phyloP scores from a whole-genome alignment of 2,888 invertebrate species.

The Pseudoips prasinana region DNA sequence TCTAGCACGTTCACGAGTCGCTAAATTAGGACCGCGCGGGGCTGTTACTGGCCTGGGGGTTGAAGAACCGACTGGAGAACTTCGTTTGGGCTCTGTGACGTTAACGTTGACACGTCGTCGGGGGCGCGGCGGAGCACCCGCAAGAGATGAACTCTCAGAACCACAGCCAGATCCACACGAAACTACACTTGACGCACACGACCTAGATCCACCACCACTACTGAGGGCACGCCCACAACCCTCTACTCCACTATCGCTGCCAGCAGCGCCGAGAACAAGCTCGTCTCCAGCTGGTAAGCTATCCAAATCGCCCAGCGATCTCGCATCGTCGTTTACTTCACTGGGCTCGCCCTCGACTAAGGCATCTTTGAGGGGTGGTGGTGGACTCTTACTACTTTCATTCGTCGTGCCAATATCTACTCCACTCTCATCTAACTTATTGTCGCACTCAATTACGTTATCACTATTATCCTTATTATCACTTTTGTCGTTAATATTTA shows the following conservation, averaged over 20 bases:
- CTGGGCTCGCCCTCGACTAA: constrained; percentile 54
- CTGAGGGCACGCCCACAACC: constrained; percentile 87
- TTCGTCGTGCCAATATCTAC: constrained; percentile 40
- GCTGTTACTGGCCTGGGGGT: constrained; percentile 77
- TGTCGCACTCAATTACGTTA: constrained; percentile 43
- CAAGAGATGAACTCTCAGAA: constrained; percentile 89
- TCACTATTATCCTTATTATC: constrained; percentile 36
- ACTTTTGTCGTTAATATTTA: constrained; percentile 34
- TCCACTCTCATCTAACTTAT: constrained; percentile 34
- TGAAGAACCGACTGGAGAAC: constrained; percentile 76
- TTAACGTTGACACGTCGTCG: constrained; percentile 83
- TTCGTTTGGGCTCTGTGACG: constrained; percentile 76
- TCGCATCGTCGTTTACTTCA: constrained; percentile 67
- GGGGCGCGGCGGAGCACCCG: constrained; percentile 73
- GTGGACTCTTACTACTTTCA: constrained; percentile 38
- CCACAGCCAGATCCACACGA: constrained; percentile 91
- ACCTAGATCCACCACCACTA: constrained; percentile 85
- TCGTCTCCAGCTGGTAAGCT: constrained; percentile 72
- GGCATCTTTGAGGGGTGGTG: constrained; percentile 44
- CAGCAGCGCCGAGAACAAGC: constrained; percentile 79
- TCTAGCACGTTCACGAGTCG: constrained; percentile 81
- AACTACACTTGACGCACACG: constrained; percentile 89
- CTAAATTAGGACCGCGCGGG: constrained; percentile 73
- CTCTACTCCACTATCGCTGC: constrained; percentile 92
- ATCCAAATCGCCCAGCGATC: constrained; percentile 67